Evolutionary conservation across 2,888 invertebrate species (phyloP).

Genomic region (Fragum sueziense): DNA sequence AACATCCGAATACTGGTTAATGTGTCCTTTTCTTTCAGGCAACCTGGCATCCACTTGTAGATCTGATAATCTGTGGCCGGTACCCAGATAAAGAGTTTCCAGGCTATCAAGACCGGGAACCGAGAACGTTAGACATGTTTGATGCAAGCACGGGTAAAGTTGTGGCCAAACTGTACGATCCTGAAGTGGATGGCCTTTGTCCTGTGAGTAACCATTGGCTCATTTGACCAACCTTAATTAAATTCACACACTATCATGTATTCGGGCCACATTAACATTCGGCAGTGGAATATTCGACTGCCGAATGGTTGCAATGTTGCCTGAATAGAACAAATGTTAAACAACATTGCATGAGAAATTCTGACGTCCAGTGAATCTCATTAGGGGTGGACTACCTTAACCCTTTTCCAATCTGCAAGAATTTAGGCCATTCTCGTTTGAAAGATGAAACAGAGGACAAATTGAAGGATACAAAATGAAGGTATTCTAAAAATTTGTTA

Average conservation of each 20-base stretch:
- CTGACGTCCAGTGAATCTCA: no score
- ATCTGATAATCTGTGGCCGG: constrained; percentile 82
- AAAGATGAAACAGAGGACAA: neutral
- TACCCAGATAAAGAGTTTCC: constrained; percentile 81
- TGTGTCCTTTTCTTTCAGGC: constrained; percentile 75
- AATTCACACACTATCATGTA: neutral
- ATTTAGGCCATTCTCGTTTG: neutral
- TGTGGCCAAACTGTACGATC: constrained; percentile 71
- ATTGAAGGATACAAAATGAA: neutral
- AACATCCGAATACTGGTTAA: no score
- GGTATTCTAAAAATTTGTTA: neutral
- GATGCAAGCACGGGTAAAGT: constrained; percentile 78
- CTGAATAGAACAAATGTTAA: neutral
- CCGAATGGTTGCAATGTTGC: no score
- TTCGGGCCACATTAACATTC: neutral
- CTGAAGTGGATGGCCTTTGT: constrained; percentile 67
- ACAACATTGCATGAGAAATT: no score
- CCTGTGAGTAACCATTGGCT: constrained; percentile 66
- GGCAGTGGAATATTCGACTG: neutral
- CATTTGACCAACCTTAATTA: no score
- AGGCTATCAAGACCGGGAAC: constrained; percentile 69
- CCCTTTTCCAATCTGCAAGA: no score
- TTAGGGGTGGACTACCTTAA: no score
- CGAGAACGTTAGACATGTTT: constrained; percentile 81
- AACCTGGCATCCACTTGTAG: constrained; percentile 82